These are phyloP conservation scores for Sebastes taczanowskii DNA, from an alignment of 2,797 vertebrate species.

Conservation along the genomic window DNA sequence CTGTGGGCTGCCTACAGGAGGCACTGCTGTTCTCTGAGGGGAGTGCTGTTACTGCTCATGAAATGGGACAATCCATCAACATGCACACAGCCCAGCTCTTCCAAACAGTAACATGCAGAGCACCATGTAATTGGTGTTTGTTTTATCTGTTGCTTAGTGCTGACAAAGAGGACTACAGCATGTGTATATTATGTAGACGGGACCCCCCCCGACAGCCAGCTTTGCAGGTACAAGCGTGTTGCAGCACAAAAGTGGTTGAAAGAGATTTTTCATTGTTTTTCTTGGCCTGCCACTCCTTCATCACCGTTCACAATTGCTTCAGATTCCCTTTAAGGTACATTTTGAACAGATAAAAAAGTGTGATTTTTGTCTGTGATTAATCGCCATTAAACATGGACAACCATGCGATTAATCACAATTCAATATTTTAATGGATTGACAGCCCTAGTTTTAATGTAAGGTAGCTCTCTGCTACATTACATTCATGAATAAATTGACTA, in stretches of 20 bases:
- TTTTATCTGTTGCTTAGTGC: background rate
- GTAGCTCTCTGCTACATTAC: background rate
- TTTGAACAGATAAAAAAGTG: too few species aligned
- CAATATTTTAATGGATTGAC: too few species aligned
- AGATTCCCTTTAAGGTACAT: too few species aligned
- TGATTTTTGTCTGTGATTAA: too few species aligned
- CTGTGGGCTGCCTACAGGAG: slow-evolving; percentile 26
- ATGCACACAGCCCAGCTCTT: background rate
- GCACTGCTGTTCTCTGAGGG: slow-evolving; percentile 45
- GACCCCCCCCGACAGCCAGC: too few species aligned
- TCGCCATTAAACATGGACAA: too few species aligned
- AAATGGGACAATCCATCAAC: slow-evolving; percentile 23
- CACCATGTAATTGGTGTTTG: background rate
- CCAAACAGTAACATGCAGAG: background rate
- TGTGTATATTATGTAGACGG: background rate
- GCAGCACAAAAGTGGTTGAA: too few species aligned
- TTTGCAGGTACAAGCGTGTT: too few species aligned
- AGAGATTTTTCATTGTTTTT: too few species aligned
- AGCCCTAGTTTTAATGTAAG: background rate
- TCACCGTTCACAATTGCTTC: too few species aligned
- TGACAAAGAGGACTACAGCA: background rate
- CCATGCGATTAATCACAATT: too few species aligned
- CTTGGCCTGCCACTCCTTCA: too few species aligned
- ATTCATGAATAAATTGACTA: background rate
- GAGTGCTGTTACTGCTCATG: background rate